These are phyloP conservation scores for Taenioides sp. DNA, from an alignment of 2,797 vertebrate species.

Conservation along the genomic window DNA sequence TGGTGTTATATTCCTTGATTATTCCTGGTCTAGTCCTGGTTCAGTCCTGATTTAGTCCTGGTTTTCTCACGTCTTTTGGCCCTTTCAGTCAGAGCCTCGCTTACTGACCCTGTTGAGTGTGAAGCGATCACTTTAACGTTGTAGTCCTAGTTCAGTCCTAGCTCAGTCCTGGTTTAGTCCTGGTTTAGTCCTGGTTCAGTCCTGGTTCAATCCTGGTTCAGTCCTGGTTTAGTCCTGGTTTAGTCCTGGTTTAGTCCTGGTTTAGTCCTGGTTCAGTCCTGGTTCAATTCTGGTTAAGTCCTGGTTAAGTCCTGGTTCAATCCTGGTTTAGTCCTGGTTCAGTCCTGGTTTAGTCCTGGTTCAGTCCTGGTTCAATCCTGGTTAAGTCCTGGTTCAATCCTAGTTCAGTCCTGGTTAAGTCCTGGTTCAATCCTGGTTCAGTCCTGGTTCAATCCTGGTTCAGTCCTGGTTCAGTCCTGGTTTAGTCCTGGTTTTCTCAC, in stretches of 20 bases:
- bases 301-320: neutral
- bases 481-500: neutral
- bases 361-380: neutral
- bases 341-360: neutral
- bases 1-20: no score
- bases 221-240: neutral
- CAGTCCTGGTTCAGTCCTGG: neutral
- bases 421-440: conserved; percentile 42
- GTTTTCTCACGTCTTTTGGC: conserved; percentile 35
- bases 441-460: neutral
- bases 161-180: neutral
- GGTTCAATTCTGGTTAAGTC: no score
- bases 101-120: conserved; percentile 87
- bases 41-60: neutral
- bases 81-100: conserved; percentile 84
- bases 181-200: neutral
- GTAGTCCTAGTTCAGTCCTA: conserved; percentile 62
- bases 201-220: neutral
- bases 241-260: neutral
- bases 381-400: neutral
- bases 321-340: neutral
- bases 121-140: conserved; percentile 91
- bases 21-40: neutral
- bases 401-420: neutral
- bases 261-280: neutral